Conservation (phyloP, 2,113 vertebrate species). For the Circaetus gallicus region DNA sequence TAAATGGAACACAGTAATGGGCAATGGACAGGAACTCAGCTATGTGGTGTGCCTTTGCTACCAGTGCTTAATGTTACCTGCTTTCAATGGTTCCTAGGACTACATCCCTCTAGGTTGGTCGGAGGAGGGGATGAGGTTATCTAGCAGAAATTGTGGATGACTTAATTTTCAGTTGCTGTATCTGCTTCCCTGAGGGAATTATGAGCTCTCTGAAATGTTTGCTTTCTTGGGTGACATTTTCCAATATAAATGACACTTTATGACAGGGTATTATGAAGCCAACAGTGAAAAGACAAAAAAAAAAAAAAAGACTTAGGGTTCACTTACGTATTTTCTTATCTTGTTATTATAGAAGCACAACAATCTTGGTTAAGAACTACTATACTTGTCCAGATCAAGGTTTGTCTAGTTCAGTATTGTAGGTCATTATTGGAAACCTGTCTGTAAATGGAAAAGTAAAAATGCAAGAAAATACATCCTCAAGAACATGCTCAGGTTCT, state of each 20-base stretch:
- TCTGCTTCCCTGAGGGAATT: not conserved
- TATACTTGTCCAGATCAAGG: not conserved
- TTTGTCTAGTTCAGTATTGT: not conserved
- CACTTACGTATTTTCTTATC: not conserved
- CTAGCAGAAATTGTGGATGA: not conserved
- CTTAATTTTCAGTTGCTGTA: not conserved
- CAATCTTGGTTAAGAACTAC: not conserved
- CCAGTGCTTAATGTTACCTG: not conserved
- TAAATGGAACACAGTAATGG: not conserved
- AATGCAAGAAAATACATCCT: not conserved
- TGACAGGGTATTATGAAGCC: not conserved
- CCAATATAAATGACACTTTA: not conserved
- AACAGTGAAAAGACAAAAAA: not conserved
- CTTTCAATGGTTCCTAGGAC: not conserved
- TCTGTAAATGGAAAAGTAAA: not conserved
- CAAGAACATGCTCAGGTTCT: not conserved
- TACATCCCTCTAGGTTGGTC: not conserved
- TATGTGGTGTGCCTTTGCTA: not conserved
- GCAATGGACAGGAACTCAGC: not conserved
- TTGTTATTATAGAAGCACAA: not conserved
- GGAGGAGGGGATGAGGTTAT: not conserved
- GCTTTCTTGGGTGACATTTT: conserved; percentile 9
- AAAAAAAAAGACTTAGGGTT: not conserved
- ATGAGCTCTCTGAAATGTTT: not conserved
- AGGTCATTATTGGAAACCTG: not conserved